These are phyloP conservation scores for Hydraecia micacea DNA, from an alignment of 2,888 invertebrate species.

Conservation along the genomic window DNA sequence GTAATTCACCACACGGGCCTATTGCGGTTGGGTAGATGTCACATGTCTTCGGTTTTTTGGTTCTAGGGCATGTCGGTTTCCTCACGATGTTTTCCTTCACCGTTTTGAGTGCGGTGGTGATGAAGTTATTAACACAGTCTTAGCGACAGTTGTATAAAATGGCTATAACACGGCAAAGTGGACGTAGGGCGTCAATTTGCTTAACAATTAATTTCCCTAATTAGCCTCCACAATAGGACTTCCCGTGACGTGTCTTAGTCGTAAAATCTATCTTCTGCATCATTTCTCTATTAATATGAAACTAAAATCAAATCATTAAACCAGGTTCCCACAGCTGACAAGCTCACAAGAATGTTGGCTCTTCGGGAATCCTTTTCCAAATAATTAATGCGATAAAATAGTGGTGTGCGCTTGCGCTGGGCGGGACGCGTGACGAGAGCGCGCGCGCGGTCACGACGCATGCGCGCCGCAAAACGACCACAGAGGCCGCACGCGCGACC, in stretches of 20 bases:
- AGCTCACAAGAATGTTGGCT: conserved; percentile 80
- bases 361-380: conserved; percentile 88
- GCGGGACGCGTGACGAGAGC: conserved; percentile 87
- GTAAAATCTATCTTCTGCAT: background rate
- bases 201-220: no score
- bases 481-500: conserved; percentile 86
- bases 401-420: conserved; percentile 81
- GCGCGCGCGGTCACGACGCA: conserved; percentile 89
- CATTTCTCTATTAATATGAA: conserved; percentile 31
- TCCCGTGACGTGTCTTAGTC: background rate
- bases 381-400: conserved; percentile 91
- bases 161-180: no score
- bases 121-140: no score
- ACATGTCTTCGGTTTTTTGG: no score
- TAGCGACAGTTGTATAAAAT: no score
- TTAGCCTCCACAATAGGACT: background rate
- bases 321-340: conserved; percentile 82
- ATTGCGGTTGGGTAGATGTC: background rate
- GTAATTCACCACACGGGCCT: background rate
- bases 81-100: no score
- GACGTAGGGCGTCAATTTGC: no score
- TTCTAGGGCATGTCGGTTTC: no score
- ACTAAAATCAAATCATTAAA: conserved; percentile 52
- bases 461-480: conserved; percentile 82
- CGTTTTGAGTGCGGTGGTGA: no score